phyloP scores from a whole-genome alignment of 2,113 vertebrate species.

The Megaleporinus macrocephalus region DNA sequence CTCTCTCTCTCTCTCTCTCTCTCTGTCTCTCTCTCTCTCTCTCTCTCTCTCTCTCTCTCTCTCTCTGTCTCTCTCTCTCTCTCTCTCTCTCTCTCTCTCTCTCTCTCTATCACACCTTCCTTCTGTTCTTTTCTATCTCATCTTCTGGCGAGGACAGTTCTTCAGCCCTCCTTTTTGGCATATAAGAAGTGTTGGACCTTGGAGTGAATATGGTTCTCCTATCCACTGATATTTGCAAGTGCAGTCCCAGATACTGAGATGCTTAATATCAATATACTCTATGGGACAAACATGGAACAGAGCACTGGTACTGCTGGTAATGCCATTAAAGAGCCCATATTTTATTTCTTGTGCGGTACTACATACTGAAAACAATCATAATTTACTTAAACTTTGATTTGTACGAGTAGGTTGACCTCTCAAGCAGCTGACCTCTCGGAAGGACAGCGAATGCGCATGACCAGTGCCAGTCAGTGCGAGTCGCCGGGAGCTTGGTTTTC shows the following conservation, averaged over 20 bases:
- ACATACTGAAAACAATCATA: too few species aligned
- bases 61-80: neutral
- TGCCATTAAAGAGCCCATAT: too few species aligned
- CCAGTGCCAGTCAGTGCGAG: too few species aligned
- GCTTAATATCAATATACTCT: neutral
- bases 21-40: too few species aligned
- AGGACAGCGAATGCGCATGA: too few species aligned
- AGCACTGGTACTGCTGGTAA: neutral
- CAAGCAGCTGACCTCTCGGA: too few species aligned
- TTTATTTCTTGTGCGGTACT: too few species aligned
- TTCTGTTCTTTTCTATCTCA: neutral
- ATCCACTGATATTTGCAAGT: conserved; percentile 49
- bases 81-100: neutral
- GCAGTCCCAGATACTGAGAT: conserved; percentile 40
- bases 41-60: neutral
- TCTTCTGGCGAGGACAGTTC: conserved; percentile 13
- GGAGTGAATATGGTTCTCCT: conserved; percentile 49
- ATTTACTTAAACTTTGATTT: too few species aligned
- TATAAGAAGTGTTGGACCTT: neutral
- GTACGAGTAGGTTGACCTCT: too few species aligned
- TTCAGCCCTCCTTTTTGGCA: conserved; percentile 48
- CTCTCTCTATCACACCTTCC: neutral
- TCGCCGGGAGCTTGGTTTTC: too few species aligned
- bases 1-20: neutral
- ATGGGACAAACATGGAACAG: neutral